Evolutionary conservation across 2,888 invertebrate species (phyloP).

Genomic region (Taphrorychus bicolor): DNA sequence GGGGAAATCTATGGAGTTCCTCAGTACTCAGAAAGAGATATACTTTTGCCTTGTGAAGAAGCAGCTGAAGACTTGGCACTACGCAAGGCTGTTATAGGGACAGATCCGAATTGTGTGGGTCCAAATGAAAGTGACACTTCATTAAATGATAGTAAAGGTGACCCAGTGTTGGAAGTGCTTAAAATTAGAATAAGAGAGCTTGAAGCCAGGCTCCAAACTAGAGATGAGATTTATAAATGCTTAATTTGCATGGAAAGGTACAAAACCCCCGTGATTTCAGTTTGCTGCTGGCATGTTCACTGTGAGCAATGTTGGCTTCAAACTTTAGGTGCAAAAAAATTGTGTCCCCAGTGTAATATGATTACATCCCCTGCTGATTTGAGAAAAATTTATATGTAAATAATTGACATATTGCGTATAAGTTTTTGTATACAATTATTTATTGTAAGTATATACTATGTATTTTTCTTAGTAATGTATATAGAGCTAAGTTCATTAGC

Average conservation of each 20-base stretch:
- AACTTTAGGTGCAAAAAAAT: conserved; percentile 81
- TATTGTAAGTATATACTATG: background rate
- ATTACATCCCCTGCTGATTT: conserved; percentile 89
- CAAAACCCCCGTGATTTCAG: conserved; percentile 86
- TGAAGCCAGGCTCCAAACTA: conserved; percentile 67
- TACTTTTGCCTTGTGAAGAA: conserved; percentile 66
- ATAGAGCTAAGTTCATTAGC: too few species aligned
- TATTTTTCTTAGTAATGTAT: too few species aligned
- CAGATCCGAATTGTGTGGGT: conserved; percentile 46
- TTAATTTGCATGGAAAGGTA: conserved; percentile 89
- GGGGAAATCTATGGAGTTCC: conserved; percentile 85
- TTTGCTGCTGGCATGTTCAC: conserved; percentile 97
- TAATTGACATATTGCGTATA: background rate
- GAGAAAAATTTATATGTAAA: conserved; percentile 84
- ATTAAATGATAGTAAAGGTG: conserved; percentile 46
- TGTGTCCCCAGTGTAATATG: conserved; percentile 95
- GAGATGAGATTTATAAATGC: conserved; percentile 77
- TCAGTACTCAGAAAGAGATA: conserved; percentile 83
- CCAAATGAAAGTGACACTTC: conserved; percentile 13
- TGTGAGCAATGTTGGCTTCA: conserved; percentile 86
- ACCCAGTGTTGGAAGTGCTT: conserved; percentile 73
- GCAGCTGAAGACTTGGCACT: conserved; percentile 66
- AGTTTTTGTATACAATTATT: background rate
- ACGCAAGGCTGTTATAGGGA: conserved; percentile 62
- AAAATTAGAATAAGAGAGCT: conserved; percentile 79